phyloP scores from a whole-genome alignment of 2,888 invertebrate genomes.

The Caenorhabditis sulstoni region DNA sequence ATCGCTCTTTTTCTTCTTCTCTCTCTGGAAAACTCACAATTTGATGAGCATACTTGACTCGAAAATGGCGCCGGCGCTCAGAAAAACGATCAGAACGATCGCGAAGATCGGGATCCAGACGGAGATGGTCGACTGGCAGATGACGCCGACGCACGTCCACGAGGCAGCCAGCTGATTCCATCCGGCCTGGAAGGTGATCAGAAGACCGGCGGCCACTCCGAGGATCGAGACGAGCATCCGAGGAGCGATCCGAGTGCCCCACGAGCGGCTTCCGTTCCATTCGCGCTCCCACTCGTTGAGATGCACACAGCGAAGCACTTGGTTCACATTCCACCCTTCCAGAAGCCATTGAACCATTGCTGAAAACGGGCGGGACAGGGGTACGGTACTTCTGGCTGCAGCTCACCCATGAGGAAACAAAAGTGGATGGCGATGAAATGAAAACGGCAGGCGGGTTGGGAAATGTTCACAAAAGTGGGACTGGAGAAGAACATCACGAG shows the following conservation, averaged over 20 bases:
- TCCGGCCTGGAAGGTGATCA: slow-evolving; percentile 15
- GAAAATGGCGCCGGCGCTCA: neutral
- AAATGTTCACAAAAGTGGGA: slow-evolving; percentile 6
- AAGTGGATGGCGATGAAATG: slow-evolving; percentile 25
- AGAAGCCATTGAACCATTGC: slow-evolving; percentile 37
- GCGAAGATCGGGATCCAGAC: slow-evolving; percentile 30
- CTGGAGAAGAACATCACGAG: slow-evolving; percentile 10
- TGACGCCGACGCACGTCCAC: slow-evolving; percentile 48
- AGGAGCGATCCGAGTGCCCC: slow-evolving; percentile 7
- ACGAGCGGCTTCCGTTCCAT: slow-evolving; percentile 1
- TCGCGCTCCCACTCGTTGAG: slow-evolving; percentile 29
- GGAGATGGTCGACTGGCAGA: slow-evolving; percentile 19
- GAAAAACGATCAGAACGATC: neutral
- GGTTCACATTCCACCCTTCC: slow-evolving; percentile 44
- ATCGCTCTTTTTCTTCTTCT: neutral
- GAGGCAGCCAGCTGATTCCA: slow-evolving; percentile 29
- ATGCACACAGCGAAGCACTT: slow-evolving; percentile 38
- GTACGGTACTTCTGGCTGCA: neutral
- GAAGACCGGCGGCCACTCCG: neutral
- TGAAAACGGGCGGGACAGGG: neutral
- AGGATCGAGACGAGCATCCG: slow-evolving; percentile 4
- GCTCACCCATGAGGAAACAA: slow-evolving; percentile 16
- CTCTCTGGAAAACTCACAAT: slow-evolving; percentile 12
- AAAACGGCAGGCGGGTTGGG: slow-evolving; percentile 13
- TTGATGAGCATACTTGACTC: slow-evolving; percentile 21